These are phyloP conservation scores for Scaptomyza montana DNA, from an alignment of 1,140 invertebrate genomes.

Conservation along the genomic window DNA sequence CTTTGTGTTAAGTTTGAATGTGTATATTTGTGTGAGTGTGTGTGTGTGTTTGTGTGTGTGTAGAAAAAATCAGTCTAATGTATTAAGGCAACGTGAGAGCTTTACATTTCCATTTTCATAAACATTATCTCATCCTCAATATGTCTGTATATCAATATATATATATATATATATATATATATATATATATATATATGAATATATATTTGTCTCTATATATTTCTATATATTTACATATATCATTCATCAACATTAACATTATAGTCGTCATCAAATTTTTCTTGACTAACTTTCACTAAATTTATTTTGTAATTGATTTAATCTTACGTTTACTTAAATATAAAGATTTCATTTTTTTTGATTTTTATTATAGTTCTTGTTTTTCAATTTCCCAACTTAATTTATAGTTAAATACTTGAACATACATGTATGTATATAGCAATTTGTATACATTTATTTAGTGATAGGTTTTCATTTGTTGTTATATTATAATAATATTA, in stretches of 20 bases:
- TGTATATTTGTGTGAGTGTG: slow-evolving; percentile 18
- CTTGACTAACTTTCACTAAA: slow-evolving; percentile 34
- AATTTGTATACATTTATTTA: slow-evolving; percentile 14
- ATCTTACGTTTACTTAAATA: slow-evolving; percentile 21
- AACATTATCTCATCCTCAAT: slow-evolving; percentile 29
- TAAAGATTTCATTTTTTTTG: slow-evolving; percentile 11
- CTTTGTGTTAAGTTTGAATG: slow-evolving; percentile 15
- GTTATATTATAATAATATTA: slow-evolving; percentile 35
- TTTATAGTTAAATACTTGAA: slow-evolving; percentile 40
- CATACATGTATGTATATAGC: slow-evolving; percentile 3
- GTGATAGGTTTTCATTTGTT: slow-evolving; percentile 37
- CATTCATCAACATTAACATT: slow-evolving; percentile 36
- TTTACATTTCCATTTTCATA: slow-evolving; percentile 61
- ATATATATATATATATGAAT: neutral
- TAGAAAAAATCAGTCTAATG: slow-evolving; percentile 84
- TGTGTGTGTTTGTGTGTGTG: slow-evolving; percentile 49
- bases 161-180: slow-evolving; percentile 7
- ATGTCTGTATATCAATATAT: slow-evolving; percentile 23
- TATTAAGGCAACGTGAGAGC: slow-evolving; percentile 84
- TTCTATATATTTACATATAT: slow-evolving; percentile 14
- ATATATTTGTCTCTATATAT: slow-evolving; percentile 22
- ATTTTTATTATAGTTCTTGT: slow-evolving; percentile 9
- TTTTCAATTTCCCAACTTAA: slow-evolving; percentile 24
- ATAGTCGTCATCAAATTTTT: slow-evolving; percentile 38
- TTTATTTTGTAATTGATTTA: slow-evolving; percentile 30